Evolutionary conservation across 2,888 invertebrate genomes (phyloP).

Genomic region (Selenia dentaria): DNA sequence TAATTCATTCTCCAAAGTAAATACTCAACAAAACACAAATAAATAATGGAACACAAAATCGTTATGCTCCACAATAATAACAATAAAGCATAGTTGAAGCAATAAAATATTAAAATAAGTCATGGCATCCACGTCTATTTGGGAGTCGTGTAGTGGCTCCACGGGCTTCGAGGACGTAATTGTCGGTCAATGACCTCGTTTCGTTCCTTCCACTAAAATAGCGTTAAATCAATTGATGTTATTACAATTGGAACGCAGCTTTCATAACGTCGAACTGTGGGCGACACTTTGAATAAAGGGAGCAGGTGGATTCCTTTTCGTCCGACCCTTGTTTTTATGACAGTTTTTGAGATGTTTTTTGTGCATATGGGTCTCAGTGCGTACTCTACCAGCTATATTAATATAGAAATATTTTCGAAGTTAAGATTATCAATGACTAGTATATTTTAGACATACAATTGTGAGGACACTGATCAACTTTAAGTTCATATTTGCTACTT

Average conservation of each 20-base stretch:
- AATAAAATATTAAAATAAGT: slow-evolving; percentile 36
- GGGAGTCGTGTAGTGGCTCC: slow-evolving; percentile 51
- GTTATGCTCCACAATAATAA: slow-evolving; percentile 15
- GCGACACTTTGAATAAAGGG: slow-evolving; percentile 40
- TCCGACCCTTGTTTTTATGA: slow-evolving; percentile 25
- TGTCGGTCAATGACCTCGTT: slow-evolving; percentile 80
- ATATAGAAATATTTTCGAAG: too few relatives aligned
- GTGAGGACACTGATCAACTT: too few relatives aligned
- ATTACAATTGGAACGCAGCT: slow-evolving; percentile 79
- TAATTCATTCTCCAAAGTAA: too few relatives aligned
- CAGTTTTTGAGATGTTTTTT: slow-evolving; percentile 23
- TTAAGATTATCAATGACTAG: too few relatives aligned
- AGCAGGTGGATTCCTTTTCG: slow-evolving; percentile 55
- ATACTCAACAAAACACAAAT: too few relatives aligned
- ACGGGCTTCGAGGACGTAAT: slow-evolving; percentile 76
- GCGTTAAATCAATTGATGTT: slow-evolving; percentile 83
- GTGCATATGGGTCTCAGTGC: slow-evolving; percentile 4
- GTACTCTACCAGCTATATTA: slow-evolving; percentile 1
- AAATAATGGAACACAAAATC: slow-evolving; percentile 1
- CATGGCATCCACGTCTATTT: slow-evolving; percentile 40
- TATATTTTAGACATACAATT: too few relatives aligned
- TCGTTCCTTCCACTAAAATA: slow-evolving; percentile 81
- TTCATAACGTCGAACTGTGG: slow-evolving; percentile 64
- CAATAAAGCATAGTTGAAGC: slow-evolving; percentile 32
- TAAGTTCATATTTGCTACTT: too few relatives aligned